Evolutionary conservation across 2,888 invertebrate genomes (phyloP).

Genomic region (Keiferia lycopersicella): DNA sequence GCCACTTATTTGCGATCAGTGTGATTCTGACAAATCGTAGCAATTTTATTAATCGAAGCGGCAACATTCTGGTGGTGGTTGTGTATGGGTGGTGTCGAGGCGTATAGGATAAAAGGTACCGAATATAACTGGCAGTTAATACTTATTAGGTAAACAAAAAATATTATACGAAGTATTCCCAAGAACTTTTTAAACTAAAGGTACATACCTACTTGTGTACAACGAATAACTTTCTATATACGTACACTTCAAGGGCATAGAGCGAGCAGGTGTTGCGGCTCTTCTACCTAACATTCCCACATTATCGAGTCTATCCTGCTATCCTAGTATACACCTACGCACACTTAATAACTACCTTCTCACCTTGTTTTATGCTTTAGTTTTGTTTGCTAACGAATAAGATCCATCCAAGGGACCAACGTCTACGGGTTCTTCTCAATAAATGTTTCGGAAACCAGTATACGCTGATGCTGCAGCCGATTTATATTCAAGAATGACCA

Average conservation of each 20-base stretch:
- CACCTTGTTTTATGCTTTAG: neutral
- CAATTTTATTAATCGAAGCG: too few relatives aligned
- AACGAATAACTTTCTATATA: slow-evolving; percentile 4
- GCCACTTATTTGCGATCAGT: slow-evolving; percentile 22
- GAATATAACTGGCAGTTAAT: too few relatives aligned
- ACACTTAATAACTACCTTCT: slow-evolving; percentile 12
- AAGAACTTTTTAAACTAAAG: neutral
- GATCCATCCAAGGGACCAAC: neutral
- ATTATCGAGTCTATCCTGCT: slow-evolving; percentile 35
- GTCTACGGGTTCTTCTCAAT: too few relatives aligned
- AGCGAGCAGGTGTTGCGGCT: slow-evolving; percentile 42
- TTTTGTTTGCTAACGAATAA: neutral
- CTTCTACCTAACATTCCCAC: slow-evolving; percentile 39
- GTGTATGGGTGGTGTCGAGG: too few relatives aligned
- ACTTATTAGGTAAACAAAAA: too few relatives aligned
- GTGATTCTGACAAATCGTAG: slow-evolving; percentile 1
- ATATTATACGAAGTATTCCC: too few relatives aligned
- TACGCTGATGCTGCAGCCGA: too few relatives aligned
- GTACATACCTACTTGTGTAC: too few relatives aligned
- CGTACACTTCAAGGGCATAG: slow-evolving; percentile 35
- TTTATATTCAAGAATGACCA: slow-evolving; percentile 20
- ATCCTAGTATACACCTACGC: neutral
- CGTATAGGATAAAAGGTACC: too few relatives aligned
- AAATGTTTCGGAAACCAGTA: too few relatives aligned
- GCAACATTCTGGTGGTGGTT: too few relatives aligned